Percentiles rank a stretch among this genome's conserved stretches.
These are phyloP conservation scores for Drosophila mulleri DNA, from an alignment of 2,888 invertebrate species.

Conservation along the genomic window DNA sequence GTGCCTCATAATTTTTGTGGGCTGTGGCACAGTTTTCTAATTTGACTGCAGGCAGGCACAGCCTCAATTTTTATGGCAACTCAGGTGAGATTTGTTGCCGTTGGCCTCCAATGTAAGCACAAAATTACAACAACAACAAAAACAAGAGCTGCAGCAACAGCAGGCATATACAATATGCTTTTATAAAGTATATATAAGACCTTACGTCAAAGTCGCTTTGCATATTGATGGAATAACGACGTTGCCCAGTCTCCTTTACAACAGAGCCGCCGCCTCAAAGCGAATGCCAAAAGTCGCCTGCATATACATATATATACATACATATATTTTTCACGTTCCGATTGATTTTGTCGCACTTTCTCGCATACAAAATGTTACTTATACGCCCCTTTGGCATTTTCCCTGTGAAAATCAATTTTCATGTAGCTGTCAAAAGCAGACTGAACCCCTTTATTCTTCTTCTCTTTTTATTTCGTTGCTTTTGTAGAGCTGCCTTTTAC, in stretches of 20 bases:
- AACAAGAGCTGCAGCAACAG: constrained; percentile 3
- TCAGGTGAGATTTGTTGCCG: constrained; percentile 74
- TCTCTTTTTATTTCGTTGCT: background rate
- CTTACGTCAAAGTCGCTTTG: constrained; percentile 65
- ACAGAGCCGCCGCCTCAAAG: constrained; percentile 20
- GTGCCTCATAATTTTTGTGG: constrained; percentile 74
- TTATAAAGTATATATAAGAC: constrained; percentile 25
- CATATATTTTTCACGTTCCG: constrained; percentile 19
- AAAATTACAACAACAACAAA: constrained; percentile 17
- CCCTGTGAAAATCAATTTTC: constrained; percentile 70
- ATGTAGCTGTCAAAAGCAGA: constrained; percentile 71
- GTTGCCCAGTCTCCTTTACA: constrained; percentile 7
- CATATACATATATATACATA: background rate
- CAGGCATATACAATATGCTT: constrained; percentile 12
- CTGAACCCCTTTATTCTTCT: constrained; percentile 38
- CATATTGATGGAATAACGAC: constrained; percentile 64
- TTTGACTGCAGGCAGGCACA: constrained; percentile 61
- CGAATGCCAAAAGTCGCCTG: constrained; percentile 36
- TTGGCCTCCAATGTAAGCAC: constrained; percentile 48
- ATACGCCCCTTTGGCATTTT: constrained; percentile 54
- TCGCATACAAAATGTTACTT: constrained; percentile 39
- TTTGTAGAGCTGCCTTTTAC: background rate
- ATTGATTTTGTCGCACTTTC: constrained; percentile 54
- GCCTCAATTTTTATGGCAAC: constrained; percentile 67
- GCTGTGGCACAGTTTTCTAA: constrained; percentile 75